A percentile compares a stretch with the other conserved stretches of the same genome.
Evolutionary conservation across 2,113 vertebrate genomes (phyloP).

Genomic region (Actenoides hombroni): DNA sequence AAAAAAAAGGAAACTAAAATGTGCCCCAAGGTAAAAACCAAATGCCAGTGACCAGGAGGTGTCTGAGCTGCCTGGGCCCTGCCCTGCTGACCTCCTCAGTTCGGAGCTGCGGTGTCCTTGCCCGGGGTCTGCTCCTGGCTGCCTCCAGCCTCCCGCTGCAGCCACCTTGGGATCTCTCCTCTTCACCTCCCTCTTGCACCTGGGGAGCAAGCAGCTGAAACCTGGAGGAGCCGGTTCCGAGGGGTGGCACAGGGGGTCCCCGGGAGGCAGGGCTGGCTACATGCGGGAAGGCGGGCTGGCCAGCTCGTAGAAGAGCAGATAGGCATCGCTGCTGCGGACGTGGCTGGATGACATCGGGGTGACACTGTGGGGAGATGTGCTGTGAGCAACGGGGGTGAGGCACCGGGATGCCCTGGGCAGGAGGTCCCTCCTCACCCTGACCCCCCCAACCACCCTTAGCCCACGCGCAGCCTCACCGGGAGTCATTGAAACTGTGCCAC

Average conservation of each 20-base stretch:
- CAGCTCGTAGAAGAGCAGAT: slow-evolving; percentile 95
- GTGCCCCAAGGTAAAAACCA: not conserved
- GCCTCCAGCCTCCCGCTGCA: not conserved
- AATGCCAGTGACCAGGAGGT: not conserved
- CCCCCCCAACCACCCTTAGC: accelerated
- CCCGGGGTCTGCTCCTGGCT: not conserved
- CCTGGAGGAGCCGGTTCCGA: not conserved
- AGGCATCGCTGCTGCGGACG: slow-evolving; percentile 94
- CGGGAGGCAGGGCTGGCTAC: slow-evolving; percentile 66
- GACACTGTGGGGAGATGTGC: slow-evolving; percentile 74
- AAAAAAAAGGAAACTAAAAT: not conserved
- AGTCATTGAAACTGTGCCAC: slow-evolving; percentile 95
- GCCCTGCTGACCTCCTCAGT: not conserved
- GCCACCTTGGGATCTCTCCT: slow-evolving; percentile 23
- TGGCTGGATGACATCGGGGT: slow-evolving; percentile 95
- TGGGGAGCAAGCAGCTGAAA: not conserved
- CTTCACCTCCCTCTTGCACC: slow-evolving; percentile 15
- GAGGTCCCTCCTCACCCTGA: accelerated
- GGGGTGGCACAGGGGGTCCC: not conserved
- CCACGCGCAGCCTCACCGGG: slow-evolving; percentile 75
- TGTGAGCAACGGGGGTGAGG: not conserved
- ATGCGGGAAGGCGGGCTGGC: slow-evolving; percentile 86
- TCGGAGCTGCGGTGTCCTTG: not conserved
- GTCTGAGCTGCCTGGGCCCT: not conserved
- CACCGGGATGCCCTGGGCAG: not conserved